phyloP scores from a whole-genome alignment of 1,140 invertebrate species.

The Nasonia vitripennis region DNA sequence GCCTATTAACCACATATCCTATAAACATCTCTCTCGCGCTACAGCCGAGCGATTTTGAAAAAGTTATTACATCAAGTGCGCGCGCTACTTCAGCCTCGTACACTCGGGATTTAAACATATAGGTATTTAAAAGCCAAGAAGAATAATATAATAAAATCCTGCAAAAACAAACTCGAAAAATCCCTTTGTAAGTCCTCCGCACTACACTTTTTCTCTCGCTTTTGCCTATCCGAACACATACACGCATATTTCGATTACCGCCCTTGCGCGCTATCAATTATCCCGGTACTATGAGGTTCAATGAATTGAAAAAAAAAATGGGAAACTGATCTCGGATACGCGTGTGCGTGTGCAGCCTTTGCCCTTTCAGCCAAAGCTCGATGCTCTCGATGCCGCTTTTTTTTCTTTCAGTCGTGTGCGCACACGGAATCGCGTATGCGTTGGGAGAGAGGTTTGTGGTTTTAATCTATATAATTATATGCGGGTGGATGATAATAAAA shows the following conservation, averaged over 20 bases:
- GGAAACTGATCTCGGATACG: background rate
- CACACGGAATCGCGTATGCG: background rate
- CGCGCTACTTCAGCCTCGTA: background rate
- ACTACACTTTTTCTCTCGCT: background rate
- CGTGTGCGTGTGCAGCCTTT: background rate
- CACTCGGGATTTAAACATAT: no score
- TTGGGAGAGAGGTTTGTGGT: background rate
- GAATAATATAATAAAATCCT: background rate
- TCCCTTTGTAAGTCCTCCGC: background rate
- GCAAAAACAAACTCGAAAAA: background rate
- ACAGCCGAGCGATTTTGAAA: background rate
- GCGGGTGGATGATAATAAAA: no score
- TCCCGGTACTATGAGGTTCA: slow-evolving; percentile 27
- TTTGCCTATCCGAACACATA: slow-evolving; percentile 20
- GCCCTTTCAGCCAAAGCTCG: slow-evolving; percentile 26
- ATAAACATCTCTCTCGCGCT: background rate
- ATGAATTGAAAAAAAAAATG: slow-evolving; percentile 43
- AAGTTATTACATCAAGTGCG: background rate
- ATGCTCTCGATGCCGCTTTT: slow-evolving; percentile 15
- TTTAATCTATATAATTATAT: background rate
- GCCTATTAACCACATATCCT: background rate
- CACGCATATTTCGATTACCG: slow-evolving; percentile 22
- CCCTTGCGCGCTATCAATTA: slow-evolving; percentile 20
- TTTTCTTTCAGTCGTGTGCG: background rate
- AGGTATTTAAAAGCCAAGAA: background rate